Percentiles rank a stretch among this genome's conserved stretches.
These are phyloP conservation scores for Acrossocheilus wenchowensis DNA, from an alignment of 2,797 vertebrate genomes.

Conservation along the genomic window DNA sequence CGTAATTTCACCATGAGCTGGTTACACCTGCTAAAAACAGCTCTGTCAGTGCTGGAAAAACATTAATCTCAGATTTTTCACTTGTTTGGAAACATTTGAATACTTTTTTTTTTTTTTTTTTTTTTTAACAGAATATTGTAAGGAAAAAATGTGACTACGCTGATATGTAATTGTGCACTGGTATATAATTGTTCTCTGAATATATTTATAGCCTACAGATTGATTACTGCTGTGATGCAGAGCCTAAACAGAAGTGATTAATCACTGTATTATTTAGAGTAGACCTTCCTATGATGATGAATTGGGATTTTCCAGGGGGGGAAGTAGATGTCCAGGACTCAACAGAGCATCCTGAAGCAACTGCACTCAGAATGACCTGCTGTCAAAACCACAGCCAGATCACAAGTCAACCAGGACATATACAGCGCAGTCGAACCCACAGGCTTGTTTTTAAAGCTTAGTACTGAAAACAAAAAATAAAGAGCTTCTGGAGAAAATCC, in stretches of 20 bases:
- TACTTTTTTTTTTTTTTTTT: no score
- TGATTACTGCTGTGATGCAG: conserved; percentile 11
- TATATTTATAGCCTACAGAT: neutral
- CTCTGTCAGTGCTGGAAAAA: neutral
- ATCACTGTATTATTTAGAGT: conserved; percentile 32
- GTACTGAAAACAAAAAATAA: conserved; percentile 5
- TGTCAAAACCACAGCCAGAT: conserved; percentile 45
- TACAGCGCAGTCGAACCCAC: conserved; percentile 13
- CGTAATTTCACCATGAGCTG: neutral
- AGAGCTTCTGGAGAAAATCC: neutral
- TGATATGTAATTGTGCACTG: neutral
- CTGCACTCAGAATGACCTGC: conserved; percentile 25
- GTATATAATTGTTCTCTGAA: conserved; percentile 1
- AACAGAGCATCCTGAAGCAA: conserved; percentile 31
- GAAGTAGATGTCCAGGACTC: conserved; percentile 3
- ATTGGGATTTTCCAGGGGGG: conserved; percentile 22
- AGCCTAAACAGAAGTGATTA: conserved; percentile 16
- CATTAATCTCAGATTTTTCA: neutral
- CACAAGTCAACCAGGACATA: conserved; percentile 33
- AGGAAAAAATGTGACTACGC: neutral
- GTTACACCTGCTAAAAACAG: neutral
- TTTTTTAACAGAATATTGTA: neutral
- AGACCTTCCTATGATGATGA: conserved; percentile 13
- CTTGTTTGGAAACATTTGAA: neutral
- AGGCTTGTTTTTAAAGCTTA: conserved; percentile 17